Evolutionary conservation across 2,888 invertebrate genomes (phyloP), one percentile per base, ranked within the genome.

Genomic region (Acanthosoma haemorrhoidale): DNA sequence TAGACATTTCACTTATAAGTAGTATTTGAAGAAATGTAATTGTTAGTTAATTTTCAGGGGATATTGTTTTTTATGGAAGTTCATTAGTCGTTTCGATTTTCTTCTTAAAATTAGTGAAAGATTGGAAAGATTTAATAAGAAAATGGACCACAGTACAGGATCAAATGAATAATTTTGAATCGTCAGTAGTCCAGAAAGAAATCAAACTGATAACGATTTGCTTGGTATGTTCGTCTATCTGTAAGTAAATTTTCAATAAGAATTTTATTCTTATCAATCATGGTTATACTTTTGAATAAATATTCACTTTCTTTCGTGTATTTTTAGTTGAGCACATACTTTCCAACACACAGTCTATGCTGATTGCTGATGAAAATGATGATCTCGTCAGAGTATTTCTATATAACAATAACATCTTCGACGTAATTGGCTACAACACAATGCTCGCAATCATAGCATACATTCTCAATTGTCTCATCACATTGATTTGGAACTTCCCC

Each of bases 261-360:
- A 13, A 63, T 13, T 21, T 43, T 16, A 18, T 3, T 38, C 16
- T 18, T 41, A 41, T 41, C 41, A 41, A 6, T 2, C 18, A 15
- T 41, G 1, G 2, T 3, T 6, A 18, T 9, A 18, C 11, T n/a
- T 41, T 18, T 18, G 11, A 41, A 4, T 32, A 32, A 4, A 32
- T 32, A 41, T 11, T 11, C 16, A 18, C 41, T 9, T 18, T 18
- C 16, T 39, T 39, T 41, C 16, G 3, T 21, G 13, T 1, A 4
- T 15, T 70, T 73, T 60, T 76, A 87, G 87, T 83, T 68, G 89
- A 89, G 75, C 89, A 89, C 74, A 73, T 81, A 16, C 75, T 88
- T 36, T 86, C 87, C 61, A 84, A 88, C 80, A 76, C 85, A 43
- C 82, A 85, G 1, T 84, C 83, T 1, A 83, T 84, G 2, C 81